phyloP scores from a whole-genome alignment of 2,888 invertebrate genomes.

The Scelioninae gen. 1 region DNA sequence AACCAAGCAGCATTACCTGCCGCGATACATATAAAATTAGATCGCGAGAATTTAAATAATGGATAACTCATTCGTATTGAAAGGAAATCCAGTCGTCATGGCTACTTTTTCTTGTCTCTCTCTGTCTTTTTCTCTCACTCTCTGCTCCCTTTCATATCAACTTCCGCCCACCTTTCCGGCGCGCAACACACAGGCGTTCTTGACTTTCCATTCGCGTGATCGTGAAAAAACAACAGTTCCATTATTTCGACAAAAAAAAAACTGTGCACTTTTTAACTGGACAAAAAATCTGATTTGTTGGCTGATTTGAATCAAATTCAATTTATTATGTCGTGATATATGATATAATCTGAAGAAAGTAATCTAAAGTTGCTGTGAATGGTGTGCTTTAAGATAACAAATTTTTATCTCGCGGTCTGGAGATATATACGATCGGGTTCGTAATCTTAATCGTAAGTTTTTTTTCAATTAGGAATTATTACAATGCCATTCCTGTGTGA shows the following conservation, averaged over 20 bases:
- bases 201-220: constrained; percentile 63
- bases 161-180: constrained; percentile 68
- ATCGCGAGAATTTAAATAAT: constrained; percentile 68
- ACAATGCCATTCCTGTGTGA: too few species aligned
- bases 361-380: too few species aligned
- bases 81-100: constrained; percentile 63
- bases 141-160: constrained; percentile 66
- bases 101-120: constrained; percentile 53
- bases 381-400: too few species aligned
- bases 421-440: too few species aligned
- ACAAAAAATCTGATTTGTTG: too few species aligned
- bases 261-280: too few species aligned
- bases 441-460: not conserved
- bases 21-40: constrained; percentile 68
- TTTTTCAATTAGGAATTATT: not conserved
- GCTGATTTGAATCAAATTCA: too few species aligned
- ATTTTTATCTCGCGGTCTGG: too few species aligned
- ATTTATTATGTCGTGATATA: too few species aligned
- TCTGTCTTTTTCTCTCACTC: constrained; percentile 25
- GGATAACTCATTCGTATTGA: constrained; percentile 64
- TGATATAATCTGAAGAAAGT: too few species aligned
- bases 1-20: constrained; percentile 55
- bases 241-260: constrained; percentile 9
- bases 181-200: constrained; percentile 52
- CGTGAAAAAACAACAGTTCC: constrained; percentile 18